phyloP scores from a whole-genome alignment of 2,113 vertebrate species.

The Oxygymnocypris stewartii region DNA sequence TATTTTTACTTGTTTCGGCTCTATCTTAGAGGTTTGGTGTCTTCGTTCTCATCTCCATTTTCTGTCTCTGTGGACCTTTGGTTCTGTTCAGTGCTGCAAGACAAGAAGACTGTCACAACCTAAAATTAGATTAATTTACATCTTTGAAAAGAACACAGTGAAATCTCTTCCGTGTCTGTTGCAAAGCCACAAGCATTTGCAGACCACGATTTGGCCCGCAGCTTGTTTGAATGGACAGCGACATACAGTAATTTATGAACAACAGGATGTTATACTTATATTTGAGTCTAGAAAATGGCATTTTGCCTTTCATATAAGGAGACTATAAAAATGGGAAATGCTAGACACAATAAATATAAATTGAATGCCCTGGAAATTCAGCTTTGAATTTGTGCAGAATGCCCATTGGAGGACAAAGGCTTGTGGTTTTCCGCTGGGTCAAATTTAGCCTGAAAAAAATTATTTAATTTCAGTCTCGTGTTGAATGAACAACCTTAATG shows the following conservation, averaged over 20 bases:
- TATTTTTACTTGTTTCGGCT: constrained; percentile 10
- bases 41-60: neutral
- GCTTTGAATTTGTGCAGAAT: neutral
- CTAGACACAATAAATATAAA: neutral
- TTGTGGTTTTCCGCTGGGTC: neutral
- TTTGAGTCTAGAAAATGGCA: neutral
- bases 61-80: constrained; percentile 25
- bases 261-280: neutral
- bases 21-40: constrained; percentile 15
- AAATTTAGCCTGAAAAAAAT: neutral
- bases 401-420: neutral
- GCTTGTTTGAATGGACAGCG: neutral
- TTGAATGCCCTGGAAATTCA: neutral
- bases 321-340: neutral
- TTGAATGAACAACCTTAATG: neutral
- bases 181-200: neutral
- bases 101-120: constrained; percentile 14
- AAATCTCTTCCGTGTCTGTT: neutral
- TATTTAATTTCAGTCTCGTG: constrained; percentile 2
- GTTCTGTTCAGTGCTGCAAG: constrained; percentile 12
- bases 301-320: neutral
- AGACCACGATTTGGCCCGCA: neutral
- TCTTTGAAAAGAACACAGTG: constrained; percentile 18
- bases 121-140: constrained; percentile 3
- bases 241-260: neutral